Base-by-base conservation (phyloP, 1,140 invertebrate genomes). In the Scaptomyza graminum region DNA sequence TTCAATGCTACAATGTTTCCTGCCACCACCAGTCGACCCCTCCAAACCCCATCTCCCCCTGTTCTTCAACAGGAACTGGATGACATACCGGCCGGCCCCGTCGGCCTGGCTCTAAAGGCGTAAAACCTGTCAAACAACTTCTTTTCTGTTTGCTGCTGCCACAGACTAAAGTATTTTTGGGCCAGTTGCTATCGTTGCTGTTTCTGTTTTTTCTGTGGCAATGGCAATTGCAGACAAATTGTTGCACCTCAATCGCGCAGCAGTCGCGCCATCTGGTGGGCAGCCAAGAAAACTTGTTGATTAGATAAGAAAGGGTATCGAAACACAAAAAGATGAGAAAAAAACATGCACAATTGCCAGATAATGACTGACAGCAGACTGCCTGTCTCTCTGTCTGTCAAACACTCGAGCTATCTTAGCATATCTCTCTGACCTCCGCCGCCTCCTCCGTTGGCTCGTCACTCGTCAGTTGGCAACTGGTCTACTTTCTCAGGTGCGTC, bases 161-260 rank as follows among this genome's bases (percentile, higher is more conserved):
- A 68, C 76, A 77, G 15, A 15, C 51, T 31, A 22, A 57, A 57
- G 55, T 75, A 73, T 80, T 87, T 81, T 74, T 62, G 66, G 70
- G 70, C 57, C 70, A 74, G 64, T 71, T 78, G 67, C 57, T 79
- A 59, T 68, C 60, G 74, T 74, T 74, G 51, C 13, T 65, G 66
- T 37, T 46, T 46, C 13, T 51, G 50, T 22, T 76, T 57, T 34
- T 37, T 69, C 44, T 47, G 50, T 74, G 56, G 66, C 72, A 75
- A 63, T 83, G 54, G 61, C 79, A 78, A 74, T 83, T 80, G 81
- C 74, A 82, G 82, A 82, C 83, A 85, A 87, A 82, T 75, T 88
- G 83, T 88, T 84, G 81, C 76, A 87, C 82, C 82, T 87, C 82
- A 87, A 85, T 85, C 81, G 73, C 54, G 55, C 80, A 83, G 80